Base-by-base conservation (phyloP, 2,113 vertebrate genomes). In the Meriones unguiculatus region DNA sequence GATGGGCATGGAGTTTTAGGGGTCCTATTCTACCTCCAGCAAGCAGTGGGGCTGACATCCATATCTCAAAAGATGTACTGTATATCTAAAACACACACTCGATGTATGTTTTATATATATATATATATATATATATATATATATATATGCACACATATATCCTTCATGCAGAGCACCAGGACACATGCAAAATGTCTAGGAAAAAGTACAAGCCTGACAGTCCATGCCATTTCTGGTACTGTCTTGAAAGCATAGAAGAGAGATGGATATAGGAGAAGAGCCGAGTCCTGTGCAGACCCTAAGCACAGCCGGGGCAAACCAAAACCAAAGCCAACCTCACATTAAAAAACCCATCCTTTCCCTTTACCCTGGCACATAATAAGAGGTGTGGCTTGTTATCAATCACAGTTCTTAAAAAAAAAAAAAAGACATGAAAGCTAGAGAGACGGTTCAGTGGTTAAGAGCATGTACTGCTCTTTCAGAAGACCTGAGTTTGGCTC, bases 281-380 rank as follows among this genome's bases (percentile, higher is more conserved):
- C 7, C 10, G 8, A 93, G 67, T 76, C 57, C 30, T n/a, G 38
- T 6, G 30, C 10, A 85, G 57, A 85, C 30, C 18, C 7, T 25
- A 87, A 93, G 89, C 41, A 62, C 9, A 78, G 69, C 50, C 54
- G 95, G 67, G 25, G 35, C 57, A 97, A 93, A 91, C 32, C 57
- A 91, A 94, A 75, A 82, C 18, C 86, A 95, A 87, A 85, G 87
- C 25, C 50, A 87, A 38, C 35, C 72, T 97, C 82, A 30, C 14
- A 80, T n/a, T 52, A 76, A 95, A 88, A 52, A 62, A 80, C 67
- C 13, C 35, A 14, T 90, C n/a, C 67, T 91, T 94, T 91, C 35
- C 62, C 46, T 20, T 57, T 57, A 75, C n/a, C 59, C 22, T 78
- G 62, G 69, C 35, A 89, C 14, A 20, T 24, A 78, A 93, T 41